Conservation (phyloP, 1,140 invertebrate genomes). For the Manduca sexta region DNA sequence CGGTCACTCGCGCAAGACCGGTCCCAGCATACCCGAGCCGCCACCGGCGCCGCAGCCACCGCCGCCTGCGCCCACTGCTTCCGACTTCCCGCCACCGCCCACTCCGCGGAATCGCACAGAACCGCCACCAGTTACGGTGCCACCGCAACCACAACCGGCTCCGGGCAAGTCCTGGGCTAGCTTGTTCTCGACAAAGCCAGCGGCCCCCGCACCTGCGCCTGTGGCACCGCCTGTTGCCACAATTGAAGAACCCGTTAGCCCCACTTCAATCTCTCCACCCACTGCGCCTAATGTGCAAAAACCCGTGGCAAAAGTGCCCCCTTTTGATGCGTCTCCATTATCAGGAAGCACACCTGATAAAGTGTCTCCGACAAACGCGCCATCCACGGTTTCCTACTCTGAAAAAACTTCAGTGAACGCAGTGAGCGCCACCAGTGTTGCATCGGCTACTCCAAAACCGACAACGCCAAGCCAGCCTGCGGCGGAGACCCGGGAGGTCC, state of each 20-base stretch:
- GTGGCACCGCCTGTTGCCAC: conserved; percentile 19
- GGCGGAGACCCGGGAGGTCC: conserved; percentile 46
- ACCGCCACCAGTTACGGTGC: conserved; percentile 35
- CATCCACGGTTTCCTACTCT: conserved; percentile 54
- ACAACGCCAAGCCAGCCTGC: conserved; percentile 39
- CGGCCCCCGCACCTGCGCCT: conserved; percentile 20
- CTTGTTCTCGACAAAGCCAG: conserved; percentile 57
- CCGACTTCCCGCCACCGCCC: conserved; percentile 68
- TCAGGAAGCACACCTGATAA: conserved; percentile 44
- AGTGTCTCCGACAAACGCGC: conserved; percentile 16
- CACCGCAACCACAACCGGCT: conserved; percentile 48
- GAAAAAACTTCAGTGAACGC: conserved; percentile 67
- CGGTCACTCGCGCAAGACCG: conserved; percentile 54
- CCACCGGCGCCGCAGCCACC: conserved; percentile 50
- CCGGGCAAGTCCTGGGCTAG: conserved; percentile 69
- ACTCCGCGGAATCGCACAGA: conserved; percentile 61
- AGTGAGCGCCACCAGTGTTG: conserved; percentile 32
- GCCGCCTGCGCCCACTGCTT: conserved; percentile 61
- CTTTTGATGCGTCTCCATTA: conserved; percentile 70
- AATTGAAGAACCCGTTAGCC: conserved; percentile 44
- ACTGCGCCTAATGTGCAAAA: conserved; percentile 58
- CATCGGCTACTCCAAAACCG: conserved; percentile 33
- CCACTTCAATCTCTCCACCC: conserved; percentile 39
- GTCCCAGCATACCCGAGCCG: conserved; percentile 35
- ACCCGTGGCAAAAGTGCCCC: conserved; percentile 75